These are phyloP conservation scores for Chionis minor DNA, from an alignment of 2,113 vertebrate genomes.

Conservation along the genomic window DNA sequence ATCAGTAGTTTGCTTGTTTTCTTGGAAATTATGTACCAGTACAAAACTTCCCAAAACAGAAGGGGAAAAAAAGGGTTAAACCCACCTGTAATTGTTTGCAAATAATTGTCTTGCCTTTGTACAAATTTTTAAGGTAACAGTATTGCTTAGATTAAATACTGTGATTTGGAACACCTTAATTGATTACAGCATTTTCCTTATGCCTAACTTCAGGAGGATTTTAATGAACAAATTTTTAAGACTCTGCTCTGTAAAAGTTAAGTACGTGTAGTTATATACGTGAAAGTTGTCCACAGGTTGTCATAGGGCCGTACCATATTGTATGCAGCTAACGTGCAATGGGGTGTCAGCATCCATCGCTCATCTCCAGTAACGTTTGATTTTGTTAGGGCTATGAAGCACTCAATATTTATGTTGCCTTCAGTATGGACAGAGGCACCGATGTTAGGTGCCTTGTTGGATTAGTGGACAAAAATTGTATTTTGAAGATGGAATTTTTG, in stretches of 20 bases:
- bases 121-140: background rate
- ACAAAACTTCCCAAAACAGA: background rate
- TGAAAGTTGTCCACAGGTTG: background rate
- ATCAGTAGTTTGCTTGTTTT: background rate
- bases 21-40: background rate
- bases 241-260: background rate
- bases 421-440: background rate
- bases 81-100: background rate
- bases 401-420: background rate
- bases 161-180: background rate
- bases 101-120: background rate
- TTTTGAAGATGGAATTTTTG: background rate
- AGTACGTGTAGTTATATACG: background rate
- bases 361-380: background rate
- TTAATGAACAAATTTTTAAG: background rate
- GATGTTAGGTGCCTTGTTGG: background rate
- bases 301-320: fast-evolving
- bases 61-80: background rate
- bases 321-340: fast-evolving
- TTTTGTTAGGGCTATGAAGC: background rate
- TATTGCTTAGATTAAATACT: background rate
- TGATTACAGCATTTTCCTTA: background rate
- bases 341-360: background rate
- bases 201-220: background rate
- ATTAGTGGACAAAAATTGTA: background rate